Conservation (phyloP, 1,140 invertebrate species). For the Sitophilus oryzae region DNA sequence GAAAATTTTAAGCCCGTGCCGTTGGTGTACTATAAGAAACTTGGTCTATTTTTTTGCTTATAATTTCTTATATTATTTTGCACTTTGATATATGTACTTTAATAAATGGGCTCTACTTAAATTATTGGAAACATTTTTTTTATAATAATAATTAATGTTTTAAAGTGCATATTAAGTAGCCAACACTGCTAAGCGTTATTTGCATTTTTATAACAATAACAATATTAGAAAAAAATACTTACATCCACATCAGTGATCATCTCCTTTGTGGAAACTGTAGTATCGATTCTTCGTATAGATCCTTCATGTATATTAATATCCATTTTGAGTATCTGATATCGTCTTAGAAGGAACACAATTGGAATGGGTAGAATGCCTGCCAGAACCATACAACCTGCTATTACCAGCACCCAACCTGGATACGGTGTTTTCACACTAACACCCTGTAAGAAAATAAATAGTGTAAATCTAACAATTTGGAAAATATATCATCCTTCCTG, state of each 20-base stretch:
- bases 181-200: not conserved
- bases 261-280: conserved; percentile 85
- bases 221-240: conserved; percentile 48
- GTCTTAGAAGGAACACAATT: conserved; percentile 70
- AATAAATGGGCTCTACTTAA: too few relatives aligned
- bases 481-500: too few relatives aligned
- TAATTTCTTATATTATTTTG: too few relatives aligned
- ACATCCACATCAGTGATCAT: conserved; percentile 88
- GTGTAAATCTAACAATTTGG: too few relatives aligned
- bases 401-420: conserved; percentile 78
- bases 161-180: not conserved
- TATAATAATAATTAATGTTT: too few relatives aligned
- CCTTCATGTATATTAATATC: conserved; percentile 83
- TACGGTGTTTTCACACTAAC: conserved; percentile 62
- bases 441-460: conserved; percentile 52
- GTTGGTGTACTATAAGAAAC: too few relatives aligned
- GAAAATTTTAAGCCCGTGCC: too few relatives aligned
- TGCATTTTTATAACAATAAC: not conserved
- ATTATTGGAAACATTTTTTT: too few relatives aligned
- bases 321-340: conserved; percentile 76
- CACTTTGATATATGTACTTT: too few relatives aligned
- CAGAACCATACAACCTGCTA: conserved; percentile 70
- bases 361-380: conserved; percentile 79
- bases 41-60: too few relatives aligned
- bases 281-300: conserved; percentile 80